A percentile compares a stretch with the other conserved stretches of the same genome.
Evolutionary conservation across 2,797 vertebrate species (phyloP).

Genomic region (Odontamblyopus rebecca): DNA sequence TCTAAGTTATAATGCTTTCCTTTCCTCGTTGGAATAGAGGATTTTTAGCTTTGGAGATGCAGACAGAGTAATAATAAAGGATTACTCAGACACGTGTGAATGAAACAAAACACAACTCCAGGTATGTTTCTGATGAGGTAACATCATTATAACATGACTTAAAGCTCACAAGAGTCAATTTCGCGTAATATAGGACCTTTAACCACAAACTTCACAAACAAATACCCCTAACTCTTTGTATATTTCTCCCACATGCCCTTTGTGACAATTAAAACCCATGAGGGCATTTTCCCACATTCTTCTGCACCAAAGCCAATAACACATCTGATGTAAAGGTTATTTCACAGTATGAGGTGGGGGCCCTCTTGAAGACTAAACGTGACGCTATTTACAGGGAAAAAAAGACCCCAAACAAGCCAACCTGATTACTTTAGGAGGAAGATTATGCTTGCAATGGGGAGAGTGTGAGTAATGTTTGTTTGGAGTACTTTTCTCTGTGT

Average conservation of each 20-base stretch:
- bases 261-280: constrained; percentile 3
- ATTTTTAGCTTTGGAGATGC: too few species aligned
- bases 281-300: constrained; percentile 15
- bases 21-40: too few species aligned
- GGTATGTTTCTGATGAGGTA: too few species aligned
- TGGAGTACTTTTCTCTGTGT: constrained; percentile 47
- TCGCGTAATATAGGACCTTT: too few species aligned
- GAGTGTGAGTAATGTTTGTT: constrained; percentile 46
- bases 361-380: constrained; percentile 1
- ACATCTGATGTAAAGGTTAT: background rate
- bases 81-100: too few species aligned
- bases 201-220: constrained; percentile 31
- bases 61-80: too few species aligned
- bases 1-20: too few species aligned
- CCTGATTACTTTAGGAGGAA: constrained; percentile 20
- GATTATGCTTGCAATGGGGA: constrained; percentile 39
- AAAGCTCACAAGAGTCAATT: too few species aligned
- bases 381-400: constrained; percentile 27
- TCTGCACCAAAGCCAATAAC: background rate
- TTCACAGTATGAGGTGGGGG: constrained; percentile 10
- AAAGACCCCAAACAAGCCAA: background rate
- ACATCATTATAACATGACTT: too few species aligned
- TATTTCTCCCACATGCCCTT: constrained; percentile 28
- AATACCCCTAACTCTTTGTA: constrained; percentile 5
- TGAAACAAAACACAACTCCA: too few species aligned